phyloP scores from a whole-genome alignment of 1,140 invertebrate genomes.

The Vanessa tameamea region DNA sequence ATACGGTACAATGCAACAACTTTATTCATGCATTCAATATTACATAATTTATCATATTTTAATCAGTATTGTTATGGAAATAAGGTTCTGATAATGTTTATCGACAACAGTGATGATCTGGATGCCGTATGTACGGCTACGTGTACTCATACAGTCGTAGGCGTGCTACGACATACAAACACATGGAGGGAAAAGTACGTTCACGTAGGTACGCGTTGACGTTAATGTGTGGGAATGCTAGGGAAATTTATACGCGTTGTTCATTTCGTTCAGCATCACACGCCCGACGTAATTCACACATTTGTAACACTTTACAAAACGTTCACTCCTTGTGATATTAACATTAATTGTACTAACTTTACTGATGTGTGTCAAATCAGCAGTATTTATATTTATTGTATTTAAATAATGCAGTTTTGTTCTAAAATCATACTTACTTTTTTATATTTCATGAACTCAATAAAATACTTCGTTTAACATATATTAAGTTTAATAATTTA shows the following conservation, averaged over 20 bases:
- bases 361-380: constrained; percentile 38
- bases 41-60: constrained; percentile 5
- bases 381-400: constrained; percentile 9
- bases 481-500: too few relatives aligned
- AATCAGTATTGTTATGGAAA: constrained; percentile 8
- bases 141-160: constrained; percentile 54
- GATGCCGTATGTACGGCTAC: constrained; percentile 52
- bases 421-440: too few relatives aligned
- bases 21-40: constrained; percentile 46
- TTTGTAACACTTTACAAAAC: constrained; percentile 72
- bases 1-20: constrained; percentile 76
- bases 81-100: constrained; percentile 27
- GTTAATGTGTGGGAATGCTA: constrained; percentile 71
- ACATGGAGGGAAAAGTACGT: constrained; percentile 45
- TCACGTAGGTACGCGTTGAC: constrained; percentile 55
- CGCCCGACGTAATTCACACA: constrained; percentile 46
- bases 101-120: constrained; percentile 6
- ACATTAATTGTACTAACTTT: constrained; percentile 57
- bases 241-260: constrained; percentile 77
- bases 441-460: too few relatives aligned
- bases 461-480: too few relatives aligned
- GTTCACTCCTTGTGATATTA: constrained; percentile 64
- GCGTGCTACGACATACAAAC: constrained; percentile 43
- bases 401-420: background rate
- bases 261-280: constrained; percentile 61